A percentile compares a stretch with the other conserved stretches of the same genome.
Evolutionary conservation across 1,140 invertebrate genomes (phyloP).

Genomic region (Saccostrea echinata): DNA sequence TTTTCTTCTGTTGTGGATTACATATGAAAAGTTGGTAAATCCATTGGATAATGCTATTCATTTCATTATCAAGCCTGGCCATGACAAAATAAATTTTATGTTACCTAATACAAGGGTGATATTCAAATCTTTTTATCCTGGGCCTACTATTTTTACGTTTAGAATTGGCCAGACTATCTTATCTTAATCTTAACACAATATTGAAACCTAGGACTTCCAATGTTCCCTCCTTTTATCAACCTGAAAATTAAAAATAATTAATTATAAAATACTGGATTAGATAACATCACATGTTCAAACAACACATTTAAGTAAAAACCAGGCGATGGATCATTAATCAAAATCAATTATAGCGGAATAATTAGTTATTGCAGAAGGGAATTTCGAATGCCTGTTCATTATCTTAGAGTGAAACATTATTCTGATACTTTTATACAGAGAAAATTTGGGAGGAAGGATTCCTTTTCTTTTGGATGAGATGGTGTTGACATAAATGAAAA

Average conservation of each 20-base stretch:
- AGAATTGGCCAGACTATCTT: background rate
- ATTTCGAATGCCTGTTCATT: background rate
- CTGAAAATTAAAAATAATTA: background rate
- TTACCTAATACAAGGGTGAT: slow-evolving; percentile 17
- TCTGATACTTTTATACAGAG: background rate
- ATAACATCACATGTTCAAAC: background rate
- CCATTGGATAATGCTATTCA: background rate
- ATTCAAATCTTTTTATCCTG: background rate
- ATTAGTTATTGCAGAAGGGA: background rate
- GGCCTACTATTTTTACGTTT: background rate
- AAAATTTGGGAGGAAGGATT: background rate
- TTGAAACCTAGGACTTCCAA: background rate
- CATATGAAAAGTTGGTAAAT: background rate
- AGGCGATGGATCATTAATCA: background rate
- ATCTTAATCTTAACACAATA: background rate
- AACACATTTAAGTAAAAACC: no score
- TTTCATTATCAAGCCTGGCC: background rate
- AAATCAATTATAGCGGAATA: background rate
- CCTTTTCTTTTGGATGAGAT: background rate
- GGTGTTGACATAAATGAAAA: background rate
- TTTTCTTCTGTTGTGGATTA: background rate
- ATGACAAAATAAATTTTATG: background rate
- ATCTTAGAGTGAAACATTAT: background rate
- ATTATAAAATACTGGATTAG: background rate
- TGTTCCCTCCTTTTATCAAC: background rate